Evolutionary conservation across 2,113 vertebrate species (phyloP), one percentile per base, ranked within the genome.

Genomic region (Azemiops feae): DNA sequence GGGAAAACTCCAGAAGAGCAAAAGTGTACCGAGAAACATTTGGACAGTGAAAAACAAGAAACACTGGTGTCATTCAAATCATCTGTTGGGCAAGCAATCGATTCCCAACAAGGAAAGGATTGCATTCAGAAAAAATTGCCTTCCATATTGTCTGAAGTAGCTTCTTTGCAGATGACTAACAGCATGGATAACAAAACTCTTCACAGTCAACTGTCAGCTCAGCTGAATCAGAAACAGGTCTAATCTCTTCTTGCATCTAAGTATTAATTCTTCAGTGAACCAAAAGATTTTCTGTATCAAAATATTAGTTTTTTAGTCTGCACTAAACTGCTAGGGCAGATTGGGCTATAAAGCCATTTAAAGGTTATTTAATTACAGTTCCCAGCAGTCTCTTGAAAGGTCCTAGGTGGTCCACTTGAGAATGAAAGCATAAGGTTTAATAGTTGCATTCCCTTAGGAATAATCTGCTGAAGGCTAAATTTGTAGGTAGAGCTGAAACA

Each of bases 201-300:
- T 87, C 97, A 94, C 55, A 96, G 64, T 45, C 94, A 96, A 92
- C 98, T 99, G 60, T 93, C 96, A 1, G 85, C 96, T 1, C 98
- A 99, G 91, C 98, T 99, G 89, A 98, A 98, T 85, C 98, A 99
- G 94, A 99, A 98, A 93, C 99, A 99, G 98, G 99, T 99, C 7
- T 95, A 11, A 30, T 52, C 47, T 87, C 45, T 55, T 90, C 0
- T 87, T 88, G 10, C 10, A 16, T 43, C 93, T n/a, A 34, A 25
- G 0, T 34, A 18, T 50, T 47, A 22, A 54, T 47, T 91, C 93
- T 6, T 11, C 0, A 53, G 69, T 34, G 27, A 45, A 12, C 47
- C 12, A 47, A 64, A 53, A 64, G 1, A 22, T 39, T 85, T 89
- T 45, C 30, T 50, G 69, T 85, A 5, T 93, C 39, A 89, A 89